Base-by-base conservation (phyloP, 2,888 invertebrate species). In the Patella pellucida region DNA sequence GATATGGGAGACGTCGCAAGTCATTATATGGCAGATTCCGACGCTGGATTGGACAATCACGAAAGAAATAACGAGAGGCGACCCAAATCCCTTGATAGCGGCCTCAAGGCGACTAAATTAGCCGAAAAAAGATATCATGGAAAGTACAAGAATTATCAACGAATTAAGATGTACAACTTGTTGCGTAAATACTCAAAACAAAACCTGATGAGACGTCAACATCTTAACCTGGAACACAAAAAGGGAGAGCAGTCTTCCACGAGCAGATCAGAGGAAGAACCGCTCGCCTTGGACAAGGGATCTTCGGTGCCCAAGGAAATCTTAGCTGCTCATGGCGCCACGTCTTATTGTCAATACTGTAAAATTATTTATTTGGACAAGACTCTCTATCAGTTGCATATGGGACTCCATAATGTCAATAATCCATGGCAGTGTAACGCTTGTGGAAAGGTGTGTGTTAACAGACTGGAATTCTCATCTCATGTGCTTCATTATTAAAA, bases 401-500 rank as follows among this genome's bases (percentile, higher is more conserved):
- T 98, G 92, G 98, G 98, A 84, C 96, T 98, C 91, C 98, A 99
- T 92, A 97, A 97, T 85, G 97, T 97, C 90, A 95, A 96, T 84
- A 97, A 98, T 92, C 98, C 98, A 0, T 98, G 95, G 95, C 97
- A 97, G 92, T 98, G 98, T 92, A 98, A 98, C 92, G 96, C 98
- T 85, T 99, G 98, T 91, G 98, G 98, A 71, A 96, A 97, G 91
- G 95, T 96, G 90, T 97, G 97, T 92, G 95, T 95, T 91, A 97
- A 97, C 90, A 95, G 97, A 75, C 98, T 98, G 92, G 97, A 98
- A 92, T 98, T 98, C 93, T 97, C 97, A 93, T 87, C 88, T 2
- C 90, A 90, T 81, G 87, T 89, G 1, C 85, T 89, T 56, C 88
- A 88, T 71, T 82, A 79, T 69, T 82, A 62, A 23, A 62, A 12